Conservation (phyloP, 2,113 vertebrate genomes). For the Pachycephala philippinensis region DNA sequence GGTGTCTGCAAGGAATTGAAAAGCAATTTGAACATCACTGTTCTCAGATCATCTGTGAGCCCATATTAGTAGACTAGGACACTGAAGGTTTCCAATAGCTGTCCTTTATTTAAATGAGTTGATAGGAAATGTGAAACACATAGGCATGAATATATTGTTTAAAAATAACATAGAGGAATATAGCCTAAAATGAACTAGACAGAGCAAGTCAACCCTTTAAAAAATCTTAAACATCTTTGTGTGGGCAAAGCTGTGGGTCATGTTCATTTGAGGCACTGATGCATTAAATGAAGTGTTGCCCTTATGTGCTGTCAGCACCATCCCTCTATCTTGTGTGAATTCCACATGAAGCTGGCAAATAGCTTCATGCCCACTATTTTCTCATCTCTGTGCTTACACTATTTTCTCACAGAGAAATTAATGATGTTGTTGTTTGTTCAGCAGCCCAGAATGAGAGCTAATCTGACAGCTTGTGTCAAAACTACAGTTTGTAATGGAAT, state of each 20-base stretch:
- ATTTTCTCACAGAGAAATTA: constrained; percentile 8
- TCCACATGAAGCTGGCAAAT: neutral
- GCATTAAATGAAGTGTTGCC: neutral
- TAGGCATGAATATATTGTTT: neutral
- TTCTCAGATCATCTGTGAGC: neutral
- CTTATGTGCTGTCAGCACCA: neutral
- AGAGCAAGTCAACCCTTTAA: neutral
- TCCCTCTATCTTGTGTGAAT: neutral
- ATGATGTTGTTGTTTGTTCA: constrained; percentile 15
- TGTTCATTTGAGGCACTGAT: neutral
- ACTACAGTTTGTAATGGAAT: neutral
- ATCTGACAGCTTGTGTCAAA: constrained; percentile 20
- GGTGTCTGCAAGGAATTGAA: neutral
- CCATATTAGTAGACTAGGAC: neutral
- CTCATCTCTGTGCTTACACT: neutral
- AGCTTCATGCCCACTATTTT: neutral
- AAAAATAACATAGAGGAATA: neutral
- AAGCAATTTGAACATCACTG: neutral
- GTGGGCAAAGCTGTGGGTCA: neutral
- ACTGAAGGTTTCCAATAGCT: neutral
- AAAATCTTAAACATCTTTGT: neutral
- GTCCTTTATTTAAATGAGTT: neutral
- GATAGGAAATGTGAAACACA: neutral
- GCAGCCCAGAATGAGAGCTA: constrained; percentile 24
- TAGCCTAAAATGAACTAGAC: neutral